A percentile compares a stretch with the other conserved stretches of the same genome.
Evolutionary conservation across 2,888 invertebrate species (phyloP).

Genomic region (Drosophila peninsularis): DNA sequence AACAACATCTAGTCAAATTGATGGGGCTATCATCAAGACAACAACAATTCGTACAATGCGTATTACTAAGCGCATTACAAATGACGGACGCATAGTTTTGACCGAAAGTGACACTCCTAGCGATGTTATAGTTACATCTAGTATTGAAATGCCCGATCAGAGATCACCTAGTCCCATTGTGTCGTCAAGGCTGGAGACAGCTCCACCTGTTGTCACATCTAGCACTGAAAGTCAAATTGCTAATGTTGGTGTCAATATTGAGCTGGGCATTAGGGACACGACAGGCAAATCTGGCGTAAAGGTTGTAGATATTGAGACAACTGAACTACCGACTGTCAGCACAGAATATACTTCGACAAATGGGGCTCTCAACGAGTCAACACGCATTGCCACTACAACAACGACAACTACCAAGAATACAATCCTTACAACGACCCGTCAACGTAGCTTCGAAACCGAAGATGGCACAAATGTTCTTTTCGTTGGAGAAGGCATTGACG

Average conservation of each 20-base stretch:
- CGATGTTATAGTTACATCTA: slow-evolving; percentile 77
- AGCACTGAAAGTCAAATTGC: slow-evolving; percentile 42
- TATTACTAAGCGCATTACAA: slow-evolving; percentile 77
- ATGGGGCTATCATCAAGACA: slow-evolving; percentile 81
- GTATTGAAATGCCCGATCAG: slow-evolving; percentile 80
- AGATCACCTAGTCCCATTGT: slow-evolving; percentile 61
- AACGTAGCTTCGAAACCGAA: slow-evolving; percentile 79
- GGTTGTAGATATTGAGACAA: slow-evolving; percentile 76
- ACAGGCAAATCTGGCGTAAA: slow-evolving; percentile 61
- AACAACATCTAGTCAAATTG: slow-evolving; percentile 71
- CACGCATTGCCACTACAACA: slow-evolving; percentile 63
- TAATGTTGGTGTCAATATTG: slow-evolving; percentile 65
- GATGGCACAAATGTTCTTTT: slow-evolving; percentile 81
- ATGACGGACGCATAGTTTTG: slow-evolving; percentile 79
- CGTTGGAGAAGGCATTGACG: slow-evolving; percentile 79
- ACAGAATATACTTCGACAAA: slow-evolving; percentile 41
- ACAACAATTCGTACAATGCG: slow-evolving; percentile 83
- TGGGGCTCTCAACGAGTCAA: slow-evolving; percentile 41
- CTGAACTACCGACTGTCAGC: slow-evolving; percentile 47
- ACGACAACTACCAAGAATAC: slow-evolving; percentile 76
- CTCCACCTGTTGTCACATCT: slow-evolving; percentile 45
- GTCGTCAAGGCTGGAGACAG: slow-evolving; percentile 32
- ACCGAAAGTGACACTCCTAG: slow-evolving; percentile 76
- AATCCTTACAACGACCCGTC: slow-evolving; percentile 76
- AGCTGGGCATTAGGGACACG: slow-evolving; percentile 49